Base-by-base conservation (phyloP, 2,797 vertebrate genomes). In the Enteromius trimaculatus region DNA sequence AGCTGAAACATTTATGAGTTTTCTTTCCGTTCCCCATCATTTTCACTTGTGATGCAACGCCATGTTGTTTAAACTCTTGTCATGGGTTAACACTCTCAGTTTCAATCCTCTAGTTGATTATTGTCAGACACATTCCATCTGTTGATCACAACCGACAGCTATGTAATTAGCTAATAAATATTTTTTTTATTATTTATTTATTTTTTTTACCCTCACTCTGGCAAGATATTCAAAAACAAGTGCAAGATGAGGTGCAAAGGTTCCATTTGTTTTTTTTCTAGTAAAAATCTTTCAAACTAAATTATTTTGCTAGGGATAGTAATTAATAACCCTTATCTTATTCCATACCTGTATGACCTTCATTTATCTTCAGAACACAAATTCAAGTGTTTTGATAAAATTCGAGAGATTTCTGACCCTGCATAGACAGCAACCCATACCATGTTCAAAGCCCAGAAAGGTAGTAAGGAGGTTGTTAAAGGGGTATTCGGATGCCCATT, bases 1-100 rank as follows among this genome's bases (percentile, higher is more conserved):
- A 81, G 42, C 17, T 82, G 47, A 82, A 82, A 82, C 47, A 82
- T 82, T 77, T 75, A 81, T 82, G 70, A 82, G 44, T 65, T 65
- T n/a, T 9, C 60, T 49, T 21, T 69, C 29, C 13, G 2, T 42
- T 80, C 72, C 37, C 68, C 44, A 65, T 66, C 80, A 74, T 74
- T 26, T 74, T 69, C 66, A 71, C 49, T 66, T 16, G 21, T 44
- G 9, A 39, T 80, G 51, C 58, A 49, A 70, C 16, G 16, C 14
- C 4, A 23, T 74, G 55, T 34, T 71, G 34, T 76, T 66, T 55
- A 66, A 31, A 66, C 53, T 82, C 60, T 31, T 6, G 4, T 77
- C 62, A 66, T 76, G 49, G n/a, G 44, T 82, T 68, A 58, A 77
- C 34, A 23, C 60, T 76, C 23, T 21, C 13, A 3, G 44, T 58